Evolutionary conservation across 2,888 invertebrate genomes (phyloP), one percentile per base, ranked within the genome.

Genomic region (Temnothorax rugatulus): DNA sequence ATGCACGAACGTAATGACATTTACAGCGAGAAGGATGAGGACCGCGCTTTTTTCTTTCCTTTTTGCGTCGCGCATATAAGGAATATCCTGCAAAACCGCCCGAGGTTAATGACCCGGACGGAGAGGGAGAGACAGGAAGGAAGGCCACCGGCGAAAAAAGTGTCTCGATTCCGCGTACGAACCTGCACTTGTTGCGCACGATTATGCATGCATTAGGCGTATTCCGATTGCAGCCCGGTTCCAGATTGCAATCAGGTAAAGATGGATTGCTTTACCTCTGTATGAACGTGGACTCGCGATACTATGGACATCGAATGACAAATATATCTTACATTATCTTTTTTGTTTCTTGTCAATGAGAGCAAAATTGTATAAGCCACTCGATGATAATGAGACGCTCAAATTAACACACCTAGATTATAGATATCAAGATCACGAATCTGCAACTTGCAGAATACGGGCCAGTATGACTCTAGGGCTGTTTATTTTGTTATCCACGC

Each of bases 91-190:
- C 88, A 87, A 89, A 88, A 90, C 87, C 61, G 84, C 61, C 59
- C 82, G 76, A 69, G 92, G 92, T 92, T 85, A 91, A 90, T 84
- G 92, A 91, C 91, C 91, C 81, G 87, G 86, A 81, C 73, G 84
- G 52, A 57, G 63, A 25, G 82, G 74, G 47, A 75, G 77, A 61
- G 61, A 59, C 66, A 77, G 76, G 83, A 85, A 83, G 88, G 86
- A 77, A 79, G 82, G 83, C 82, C 84, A 83, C 68, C 83, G 77
- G 47, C 85, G 89, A 88, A 90, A 34, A 87, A 84, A 74, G 69
- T 83, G 44, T 66, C 83, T 84, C 84, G 88, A 85, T 89, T 89
- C 68, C 34, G 47, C 77, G 73, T 77, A 73, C 29, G 63, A 71
- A 76, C 69, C 66, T 63, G 69, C 79, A 52, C 71, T 76, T 68